These are phyloP conservation scores for Chloromyia formosa DNA, from an alignment of 2,888 invertebrate species.

Conservation along the genomic window DNA sequence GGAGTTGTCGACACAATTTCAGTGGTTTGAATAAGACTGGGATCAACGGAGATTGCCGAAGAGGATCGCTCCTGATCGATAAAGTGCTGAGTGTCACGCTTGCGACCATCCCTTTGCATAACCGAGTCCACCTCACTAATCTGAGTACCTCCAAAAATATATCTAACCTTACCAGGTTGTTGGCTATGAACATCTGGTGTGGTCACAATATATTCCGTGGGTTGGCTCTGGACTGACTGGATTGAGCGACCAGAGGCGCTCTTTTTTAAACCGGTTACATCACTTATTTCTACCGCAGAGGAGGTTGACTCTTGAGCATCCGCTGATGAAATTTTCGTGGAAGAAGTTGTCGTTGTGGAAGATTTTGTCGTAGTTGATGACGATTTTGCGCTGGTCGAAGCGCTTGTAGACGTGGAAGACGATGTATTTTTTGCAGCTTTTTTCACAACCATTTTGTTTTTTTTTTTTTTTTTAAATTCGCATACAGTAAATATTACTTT, in stretches of 20 bases:
- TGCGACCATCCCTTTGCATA: slow-evolving; percentile 32
- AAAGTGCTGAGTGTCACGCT: slow-evolving; percentile 15
- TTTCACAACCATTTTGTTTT: slow-evolving; percentile 43
- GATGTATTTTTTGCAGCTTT: slow-evolving; percentile 37
- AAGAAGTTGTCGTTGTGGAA: slow-evolving; percentile 66
- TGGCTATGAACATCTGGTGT: slow-evolving; percentile 46
- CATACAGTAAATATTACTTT: too few species aligned
- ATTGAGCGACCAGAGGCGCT: slow-evolving; percentile 36
- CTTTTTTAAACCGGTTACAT: slow-evolving; percentile 42
- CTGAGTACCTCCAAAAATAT: slow-evolving; percentile 48
- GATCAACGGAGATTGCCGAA: slow-evolving; percentile 40
- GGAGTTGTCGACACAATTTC: slow-evolving; percentile 37
- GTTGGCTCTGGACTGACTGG: slow-evolving; percentile 28
- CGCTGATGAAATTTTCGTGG: slow-evolving; percentile 58
- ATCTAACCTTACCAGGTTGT: slow-evolving; percentile 42
- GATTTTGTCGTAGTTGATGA: slow-evolving; percentile 61
- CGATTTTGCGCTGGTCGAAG: slow-evolving; percentile 52
- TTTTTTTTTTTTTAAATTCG: background rate
- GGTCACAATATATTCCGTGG: slow-evolving; percentile 49
- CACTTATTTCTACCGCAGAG: slow-evolving; percentile 34
- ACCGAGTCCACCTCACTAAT: slow-evolving; percentile 49
- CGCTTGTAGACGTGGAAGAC: slow-evolving; percentile 36
- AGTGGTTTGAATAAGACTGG: slow-evolving; percentile 44
- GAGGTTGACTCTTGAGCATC: slow-evolving; percentile 11
- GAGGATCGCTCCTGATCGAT: slow-evolving; percentile 38